Evolutionary conservation across 2,888 invertebrate genomes (phyloP).

Genomic region (Embidobia sp.): DNA sequence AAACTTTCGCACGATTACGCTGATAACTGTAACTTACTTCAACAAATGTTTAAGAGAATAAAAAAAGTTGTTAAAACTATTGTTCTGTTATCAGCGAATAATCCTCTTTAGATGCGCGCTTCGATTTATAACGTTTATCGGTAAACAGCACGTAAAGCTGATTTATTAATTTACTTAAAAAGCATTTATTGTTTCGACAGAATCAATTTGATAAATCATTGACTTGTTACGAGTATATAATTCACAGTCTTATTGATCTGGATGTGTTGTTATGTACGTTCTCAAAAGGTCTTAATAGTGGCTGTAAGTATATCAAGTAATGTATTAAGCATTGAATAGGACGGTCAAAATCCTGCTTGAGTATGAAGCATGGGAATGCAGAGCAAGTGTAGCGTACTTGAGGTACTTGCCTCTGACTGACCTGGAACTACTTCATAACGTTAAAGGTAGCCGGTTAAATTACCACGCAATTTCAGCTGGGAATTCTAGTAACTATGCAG

Average conservation of each 20-base stretch:
- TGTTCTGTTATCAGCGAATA: too few relatives aligned
- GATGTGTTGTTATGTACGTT: not conserved
- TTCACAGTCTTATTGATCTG: conserved; percentile 16
- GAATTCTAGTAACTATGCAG: conserved; percentile 38
- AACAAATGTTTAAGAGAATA: too few relatives aligned
- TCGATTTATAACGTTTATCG: too few relatives aligned
- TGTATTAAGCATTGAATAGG: conserved; percentile 53
- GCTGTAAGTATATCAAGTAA: conserved; percentile 36
- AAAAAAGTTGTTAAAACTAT: too few relatives aligned
- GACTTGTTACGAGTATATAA: too few relatives aligned
- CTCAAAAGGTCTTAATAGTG: conserved; percentile 14
- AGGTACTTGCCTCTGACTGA: conserved; percentile 48
- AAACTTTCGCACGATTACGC: too few relatives aligned
- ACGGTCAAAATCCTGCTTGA: conserved; percentile 61
- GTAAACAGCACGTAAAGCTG: too few relatives aligned
- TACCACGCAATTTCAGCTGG: conserved; percentile 42
- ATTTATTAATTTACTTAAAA: too few relatives aligned
- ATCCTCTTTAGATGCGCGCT: too few relatives aligned
- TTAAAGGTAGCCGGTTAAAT: conserved; percentile 54
- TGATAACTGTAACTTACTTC: too few relatives aligned
- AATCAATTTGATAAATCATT: too few relatives aligned
- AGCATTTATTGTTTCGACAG: too few relatives aligned
- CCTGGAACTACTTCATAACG: conserved; percentile 56
- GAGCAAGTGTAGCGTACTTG: conserved; percentile 48
- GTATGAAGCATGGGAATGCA: conserved; percentile 48